phyloP scores from a whole-genome alignment of 2,113 vertebrate species.

The Tragelaphus buxtoni region DNA sequence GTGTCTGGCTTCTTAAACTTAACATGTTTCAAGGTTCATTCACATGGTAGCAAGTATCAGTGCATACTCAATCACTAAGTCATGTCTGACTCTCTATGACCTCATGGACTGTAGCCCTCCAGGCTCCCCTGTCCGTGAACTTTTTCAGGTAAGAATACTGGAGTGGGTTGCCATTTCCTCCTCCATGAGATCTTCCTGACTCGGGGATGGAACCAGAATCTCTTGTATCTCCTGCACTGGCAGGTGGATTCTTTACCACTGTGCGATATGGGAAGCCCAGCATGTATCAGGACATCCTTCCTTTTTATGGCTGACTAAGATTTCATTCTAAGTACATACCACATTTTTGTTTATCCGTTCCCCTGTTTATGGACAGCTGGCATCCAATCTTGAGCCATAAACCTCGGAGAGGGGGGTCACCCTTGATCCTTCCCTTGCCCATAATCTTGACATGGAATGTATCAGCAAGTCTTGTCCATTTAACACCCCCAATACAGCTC shows the following conservation, averaged over 20 bases:
- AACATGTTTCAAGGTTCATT: neutral
- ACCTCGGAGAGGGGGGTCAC: neutral
- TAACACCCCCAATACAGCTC: neutral
- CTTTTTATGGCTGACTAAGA: neutral
- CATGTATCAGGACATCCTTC: neutral
- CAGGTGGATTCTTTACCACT: neutral
- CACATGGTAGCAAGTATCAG: neutral
- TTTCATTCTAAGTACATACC: neutral
- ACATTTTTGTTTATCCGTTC: neutral
- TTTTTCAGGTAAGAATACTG: neutral
- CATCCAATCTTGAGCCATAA: neutral
- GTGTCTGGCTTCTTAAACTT: neutral
- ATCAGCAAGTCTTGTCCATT: neutral
- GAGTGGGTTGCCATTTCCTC: neutral
- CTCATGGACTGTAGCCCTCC: neutral
- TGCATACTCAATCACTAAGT: neutral
- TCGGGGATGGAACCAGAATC: neutral
- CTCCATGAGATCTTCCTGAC: neutral
- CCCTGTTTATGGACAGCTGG: neutral
- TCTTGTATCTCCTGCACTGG: neutral
- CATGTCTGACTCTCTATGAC: neutral
- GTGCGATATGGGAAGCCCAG: neutral
- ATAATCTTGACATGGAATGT: neutral
- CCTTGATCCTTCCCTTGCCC: neutral
- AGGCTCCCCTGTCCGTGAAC: neutral